A percentile compares a stretch with the other conserved stretches of the same genome.
Conservation (phyloP, 2,113 vertebrate species). For the Pholis gunnellus region DNA sequence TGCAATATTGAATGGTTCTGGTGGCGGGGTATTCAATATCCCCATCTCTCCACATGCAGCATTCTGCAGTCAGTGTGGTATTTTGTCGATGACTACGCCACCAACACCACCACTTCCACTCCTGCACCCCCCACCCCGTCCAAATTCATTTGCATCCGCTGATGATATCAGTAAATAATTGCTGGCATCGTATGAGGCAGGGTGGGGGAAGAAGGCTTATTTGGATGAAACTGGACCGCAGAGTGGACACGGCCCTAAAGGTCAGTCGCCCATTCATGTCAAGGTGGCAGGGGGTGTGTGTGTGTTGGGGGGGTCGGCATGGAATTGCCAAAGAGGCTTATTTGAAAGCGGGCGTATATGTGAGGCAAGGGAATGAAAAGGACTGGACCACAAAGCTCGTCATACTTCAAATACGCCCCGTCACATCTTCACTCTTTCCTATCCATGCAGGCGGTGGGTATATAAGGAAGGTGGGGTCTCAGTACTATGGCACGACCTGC, state of each 20-base stretch:
- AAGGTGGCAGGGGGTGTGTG: constrained; percentile 75
- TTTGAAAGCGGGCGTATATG: constrained; percentile 82
- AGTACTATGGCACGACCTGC: constrained; percentile 60
- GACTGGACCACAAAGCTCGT: constrained; percentile 82
- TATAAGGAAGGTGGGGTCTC: constrained; percentile 65
- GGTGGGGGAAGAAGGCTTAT: constrained; percentile 72
- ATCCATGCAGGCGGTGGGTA: constrained; percentile 55
- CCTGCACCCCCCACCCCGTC: constrained; percentile 47
- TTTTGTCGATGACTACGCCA: constrained; percentile 75
- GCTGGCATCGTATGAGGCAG: constrained; percentile 77
- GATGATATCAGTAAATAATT: constrained; percentile 86
- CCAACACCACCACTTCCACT: constrained; percentile 33
- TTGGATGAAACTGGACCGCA: constrained; percentile 81
- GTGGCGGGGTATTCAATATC: constrained; percentile 75
- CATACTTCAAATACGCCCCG: constrained; percentile 83
- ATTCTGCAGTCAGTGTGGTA: constrained; percentile 76
- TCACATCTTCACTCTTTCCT: constrained; percentile 83
- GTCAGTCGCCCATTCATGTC: constrained; percentile 82
- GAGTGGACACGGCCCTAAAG: constrained; percentile 83
- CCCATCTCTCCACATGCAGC: constrained; percentile 72
- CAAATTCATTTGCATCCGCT: constrained; percentile 85
- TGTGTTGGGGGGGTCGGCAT: constrained; percentile 53
- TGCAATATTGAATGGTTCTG: constrained; percentile 76
- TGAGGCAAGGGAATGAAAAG: constrained; percentile 78
- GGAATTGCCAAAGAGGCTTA: constrained; percentile 79